Evolutionary conservation across 2,113 vertebrate genomes (phyloP).

Genomic region (Speoplatyrhinus poulsoni): DNA sequence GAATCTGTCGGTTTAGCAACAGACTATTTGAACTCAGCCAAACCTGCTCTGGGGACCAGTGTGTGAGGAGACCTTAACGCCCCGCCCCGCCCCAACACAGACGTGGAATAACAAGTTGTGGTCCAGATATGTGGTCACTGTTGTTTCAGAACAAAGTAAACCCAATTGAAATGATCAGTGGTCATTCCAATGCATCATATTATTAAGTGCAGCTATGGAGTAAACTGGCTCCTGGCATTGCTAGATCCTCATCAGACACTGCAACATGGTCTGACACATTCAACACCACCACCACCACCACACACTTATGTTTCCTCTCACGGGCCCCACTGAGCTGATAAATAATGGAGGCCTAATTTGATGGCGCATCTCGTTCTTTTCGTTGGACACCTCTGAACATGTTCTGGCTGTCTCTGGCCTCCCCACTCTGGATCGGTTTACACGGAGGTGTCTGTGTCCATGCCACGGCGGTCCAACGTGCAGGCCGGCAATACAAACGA

Average conservation of each 20-base stretch:
- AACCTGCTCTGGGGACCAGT: conserved; percentile 35
- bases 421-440: conserved; percentile 63
- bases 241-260: conserved; percentile 28
- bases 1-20: conserved; percentile 58
- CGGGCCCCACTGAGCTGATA: conserved; percentile 50
- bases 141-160: conserved; percentile 1
- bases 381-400: conserved; percentile 71
- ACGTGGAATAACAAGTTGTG: background rate
- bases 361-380: conserved; percentile 63
- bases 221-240: conserved; percentile 4
- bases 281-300: conserved; percentile 41
- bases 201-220: conserved; percentile 17
- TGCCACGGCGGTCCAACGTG: conserved; percentile 28
- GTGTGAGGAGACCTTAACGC: conserved; percentile 12
- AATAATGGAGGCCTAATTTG: conserved; percentile 76
- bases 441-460: conserved; percentile 64
- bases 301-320: conserved; percentile 59
- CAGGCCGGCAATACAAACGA: conserved; percentile 17
- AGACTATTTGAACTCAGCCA: conserved; percentile 58
- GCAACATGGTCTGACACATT: conserved; percentile 41
- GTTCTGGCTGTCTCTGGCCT: conserved; percentile 60
- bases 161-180: background rate
- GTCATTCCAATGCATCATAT: background rate
- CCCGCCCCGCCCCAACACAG: background rate
- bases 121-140: background rate